Conservation (phyloP, 1,140 invertebrate genomes). For the Anastrepha ludens region DNA sequence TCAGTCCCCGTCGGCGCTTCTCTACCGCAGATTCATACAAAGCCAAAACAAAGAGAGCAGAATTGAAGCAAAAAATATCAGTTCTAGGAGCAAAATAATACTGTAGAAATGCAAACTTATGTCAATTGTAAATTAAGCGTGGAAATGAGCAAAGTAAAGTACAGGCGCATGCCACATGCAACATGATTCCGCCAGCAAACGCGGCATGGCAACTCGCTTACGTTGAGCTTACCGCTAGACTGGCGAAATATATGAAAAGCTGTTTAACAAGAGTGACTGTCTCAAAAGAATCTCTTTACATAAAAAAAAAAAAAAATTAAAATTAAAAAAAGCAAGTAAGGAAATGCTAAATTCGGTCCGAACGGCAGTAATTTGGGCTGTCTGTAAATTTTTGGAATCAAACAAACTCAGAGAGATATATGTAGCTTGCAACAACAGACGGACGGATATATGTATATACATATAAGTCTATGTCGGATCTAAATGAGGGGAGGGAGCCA, state of each 20-base stretch:
- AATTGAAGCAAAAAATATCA: not conserved
- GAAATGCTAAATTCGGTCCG: too few relatives aligned
- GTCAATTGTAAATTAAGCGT: constrained; percentile 31
- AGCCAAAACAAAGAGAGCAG: not conserved
- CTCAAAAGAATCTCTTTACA: not conserved
- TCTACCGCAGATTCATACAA: not conserved
- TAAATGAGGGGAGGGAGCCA: too few relatives aligned
- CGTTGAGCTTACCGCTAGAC: not conserved
- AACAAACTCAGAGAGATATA: too few relatives aligned
- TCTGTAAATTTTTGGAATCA: too few relatives aligned
- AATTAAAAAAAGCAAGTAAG: not conserved
- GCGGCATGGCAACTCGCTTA: not conserved
- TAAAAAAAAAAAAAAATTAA: not conserved
- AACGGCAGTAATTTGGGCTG: too few relatives aligned
- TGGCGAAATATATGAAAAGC: constrained; percentile 17
- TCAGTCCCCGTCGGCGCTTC: not conserved
- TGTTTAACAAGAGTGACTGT: not conserved
- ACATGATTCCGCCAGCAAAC: not conserved
- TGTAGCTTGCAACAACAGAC: too few relatives aligned
- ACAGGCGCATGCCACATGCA: not conserved
- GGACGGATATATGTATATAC: too few relatives aligned
- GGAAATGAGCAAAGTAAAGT: constrained; percentile 17
- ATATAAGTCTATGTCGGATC: too few relatives aligned
- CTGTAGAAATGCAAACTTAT: constrained; percentile 21
- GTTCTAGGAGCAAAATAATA: not conserved